These are phyloP conservation scores for Neoarius graeffei DNA, from an alignment of 2,113 vertebrate species.

Conservation along the genomic window DNA sequence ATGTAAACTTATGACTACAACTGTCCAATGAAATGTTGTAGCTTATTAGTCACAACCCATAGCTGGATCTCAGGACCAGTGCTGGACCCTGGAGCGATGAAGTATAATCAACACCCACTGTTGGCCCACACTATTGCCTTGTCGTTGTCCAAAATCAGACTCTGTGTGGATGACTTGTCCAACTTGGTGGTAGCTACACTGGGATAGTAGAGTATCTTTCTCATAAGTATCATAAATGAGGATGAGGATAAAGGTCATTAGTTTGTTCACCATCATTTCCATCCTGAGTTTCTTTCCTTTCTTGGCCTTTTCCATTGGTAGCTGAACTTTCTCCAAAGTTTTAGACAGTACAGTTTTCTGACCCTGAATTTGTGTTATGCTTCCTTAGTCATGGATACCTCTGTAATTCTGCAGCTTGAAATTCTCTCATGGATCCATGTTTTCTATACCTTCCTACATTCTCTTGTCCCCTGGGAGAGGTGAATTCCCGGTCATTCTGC, in stretches of 20 bases:
- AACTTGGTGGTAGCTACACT: not conserved
- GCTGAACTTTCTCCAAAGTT: not conserved
- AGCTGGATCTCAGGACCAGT: not conserved
- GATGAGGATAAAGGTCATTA: not conserved
- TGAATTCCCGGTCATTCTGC: slow-evolving; percentile 8
- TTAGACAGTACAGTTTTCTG: not conserved
- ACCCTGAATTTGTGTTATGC: not conserved
- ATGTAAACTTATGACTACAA: no score
- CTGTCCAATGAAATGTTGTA: not conserved
- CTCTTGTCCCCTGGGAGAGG: slow-evolving; percentile 16
- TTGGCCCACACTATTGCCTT: not conserved
- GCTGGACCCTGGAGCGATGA: not conserved
- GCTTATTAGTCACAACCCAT: not conserved
- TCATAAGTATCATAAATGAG: not conserved
- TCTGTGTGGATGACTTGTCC: not conserved
- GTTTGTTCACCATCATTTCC: not conserved
- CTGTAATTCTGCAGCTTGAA: not conserved
- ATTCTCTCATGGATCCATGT: slow-evolving; percentile 1
- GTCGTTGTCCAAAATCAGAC: not conserved
- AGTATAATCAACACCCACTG: not conserved
- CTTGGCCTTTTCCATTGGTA: not conserved
- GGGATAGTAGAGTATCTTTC: not conserved
- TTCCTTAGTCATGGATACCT: slow-evolving; percentile 11
- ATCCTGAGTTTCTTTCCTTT: not conserved
- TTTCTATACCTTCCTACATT: slow-evolving; percentile 7